Base-by-base conservation (phyloP, 2,797 vertebrate genomes). In the Propithecus perrieri region DNA sequence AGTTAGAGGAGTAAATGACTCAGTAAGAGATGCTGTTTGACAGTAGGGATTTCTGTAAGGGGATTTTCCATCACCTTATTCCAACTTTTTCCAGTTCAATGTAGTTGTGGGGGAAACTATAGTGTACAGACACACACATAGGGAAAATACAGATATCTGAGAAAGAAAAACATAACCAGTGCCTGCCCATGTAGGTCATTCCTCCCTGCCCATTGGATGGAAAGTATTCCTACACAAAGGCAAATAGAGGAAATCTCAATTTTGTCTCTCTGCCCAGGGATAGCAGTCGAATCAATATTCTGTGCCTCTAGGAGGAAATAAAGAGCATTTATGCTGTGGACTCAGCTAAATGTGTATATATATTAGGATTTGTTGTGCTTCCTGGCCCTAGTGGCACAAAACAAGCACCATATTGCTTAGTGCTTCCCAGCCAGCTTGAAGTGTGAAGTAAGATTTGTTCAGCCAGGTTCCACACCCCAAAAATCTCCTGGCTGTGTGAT, bases 321-420 rank as follows among this genome's bases (percentile, higher is more conserved):
- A 96, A 85, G 53, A 96, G 87, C 24, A 91, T 95, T 98, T 97
- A 95, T 94, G 87, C 95, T 94, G 94, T 65, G 96, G 97, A 96
- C 38, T 98, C 72, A 92, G 96, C 69, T 98, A 98, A 98, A 98
- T 95, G 80, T 5, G 0, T 97, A 95, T 97, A 96, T 97, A 94
- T 97, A 97, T 98, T 98, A 98, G 94, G 94, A 97, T 98, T 98
- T 98, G 96, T 96, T 97, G 94, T 92, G 93, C 63, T 94, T 94
- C 85, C 46, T 87, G 75, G 95, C 76, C 20, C 86, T 97, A 84
- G 85, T 97, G 90, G 69, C 97, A 89, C 85, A 96, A 97, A 97
- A 43, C 72, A 94, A 98, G 79, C 94, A 92, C 65, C 85, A 81
- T 75, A 41, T 91, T 95, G 71, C 91, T 95, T 95, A 67, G 76